Base-by-base conservation (phyloP, 2,888 invertebrate species). In the Acrobasis consociella region DNA sequence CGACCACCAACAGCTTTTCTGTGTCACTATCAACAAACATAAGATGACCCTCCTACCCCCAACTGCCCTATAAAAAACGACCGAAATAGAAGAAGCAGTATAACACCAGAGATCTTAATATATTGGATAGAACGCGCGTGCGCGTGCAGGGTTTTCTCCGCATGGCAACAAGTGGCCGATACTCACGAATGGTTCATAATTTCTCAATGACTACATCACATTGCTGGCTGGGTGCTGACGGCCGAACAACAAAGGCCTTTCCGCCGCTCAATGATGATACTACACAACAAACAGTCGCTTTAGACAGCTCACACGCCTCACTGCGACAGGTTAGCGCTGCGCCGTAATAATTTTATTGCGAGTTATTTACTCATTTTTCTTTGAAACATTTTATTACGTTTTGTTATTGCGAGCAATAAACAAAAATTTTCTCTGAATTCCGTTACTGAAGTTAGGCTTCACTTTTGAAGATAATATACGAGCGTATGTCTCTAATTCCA, bases 161-260 rank as follows among this genome's bases (percentile, higher is more conserved):
- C 69, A 64, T 69, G 67, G 72, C 71, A 72, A 72, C 72, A 72
- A 68, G 72, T 72, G 71, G 62, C 60, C 22, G 56, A 15, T 62
- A 62, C 53, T 60, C 46, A 58, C 62, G 50, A 63, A 63, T 42
- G 49, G 49, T 17, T 17, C 58, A 50, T 58, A 60, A 65, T 58
- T 58, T 15, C 37, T 16, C 61, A 61, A 64, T 63, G 64, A 64
- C 64, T 62, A 63, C 53, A 63, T 64, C 62, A 66, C 69, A 66
- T 64, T 67, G 55, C 55, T 16, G 16, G 55, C 16, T 55, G 11
- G 11, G 10, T 15, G 39, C 39, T 17, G 39, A 16, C 55, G 38
- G 38, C 16, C 39, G 17, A 16, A 39, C 38, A 55, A 39, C 55
- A 55, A 55, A 37, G 16, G 55, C 55, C 8, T 39, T 17, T 9